Percentiles rank a stretch among this genome's conserved stretches.
Evolutionary conservation across 1,140 invertebrate species (phyloP).

Genomic region (Drosophila simulans): DNA sequence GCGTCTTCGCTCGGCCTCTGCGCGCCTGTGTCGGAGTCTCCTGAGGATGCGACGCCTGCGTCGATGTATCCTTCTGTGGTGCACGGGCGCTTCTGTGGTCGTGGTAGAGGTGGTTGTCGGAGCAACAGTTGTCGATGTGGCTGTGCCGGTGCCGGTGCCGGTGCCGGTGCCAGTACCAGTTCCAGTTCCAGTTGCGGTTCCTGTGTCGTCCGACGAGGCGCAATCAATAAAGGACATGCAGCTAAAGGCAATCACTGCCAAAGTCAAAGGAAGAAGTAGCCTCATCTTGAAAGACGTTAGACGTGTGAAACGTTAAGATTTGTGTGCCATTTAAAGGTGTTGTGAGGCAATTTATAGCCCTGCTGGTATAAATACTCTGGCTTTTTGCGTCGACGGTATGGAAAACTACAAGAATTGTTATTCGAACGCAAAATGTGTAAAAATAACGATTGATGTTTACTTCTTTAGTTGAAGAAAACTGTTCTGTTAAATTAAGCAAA

Average conservation of each 20-base stretch:
- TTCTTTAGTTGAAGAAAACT: neutral
- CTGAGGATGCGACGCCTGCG: neutral
- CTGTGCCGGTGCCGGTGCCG: neutral
- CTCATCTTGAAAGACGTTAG: neutral
- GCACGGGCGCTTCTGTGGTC: neutral
- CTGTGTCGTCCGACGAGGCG: neutral
- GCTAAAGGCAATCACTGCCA: constrained; percentile 6
- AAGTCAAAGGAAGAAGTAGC: neutral
- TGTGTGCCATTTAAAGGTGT: neutral
- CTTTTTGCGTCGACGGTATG: neutral
- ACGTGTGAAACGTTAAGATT: neutral
- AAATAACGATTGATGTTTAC: neutral
- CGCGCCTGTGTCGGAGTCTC: neutral
- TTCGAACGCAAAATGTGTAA: neutral
- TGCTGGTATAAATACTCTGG: no score
- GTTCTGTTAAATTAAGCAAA: no score
- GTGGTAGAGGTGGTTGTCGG: neutral
- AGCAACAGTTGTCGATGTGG: neutral
- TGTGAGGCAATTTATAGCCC: constrained; percentile 9
- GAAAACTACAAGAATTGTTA: neutral
- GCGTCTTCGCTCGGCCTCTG: neutral
- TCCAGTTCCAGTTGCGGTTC: neutral
- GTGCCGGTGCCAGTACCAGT: neutral
- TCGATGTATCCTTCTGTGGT: neutral
- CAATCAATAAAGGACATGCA: neutral